Base-by-base conservation (phyloP, 23 tunicate species). In the Ascidia mentula region DNA sequence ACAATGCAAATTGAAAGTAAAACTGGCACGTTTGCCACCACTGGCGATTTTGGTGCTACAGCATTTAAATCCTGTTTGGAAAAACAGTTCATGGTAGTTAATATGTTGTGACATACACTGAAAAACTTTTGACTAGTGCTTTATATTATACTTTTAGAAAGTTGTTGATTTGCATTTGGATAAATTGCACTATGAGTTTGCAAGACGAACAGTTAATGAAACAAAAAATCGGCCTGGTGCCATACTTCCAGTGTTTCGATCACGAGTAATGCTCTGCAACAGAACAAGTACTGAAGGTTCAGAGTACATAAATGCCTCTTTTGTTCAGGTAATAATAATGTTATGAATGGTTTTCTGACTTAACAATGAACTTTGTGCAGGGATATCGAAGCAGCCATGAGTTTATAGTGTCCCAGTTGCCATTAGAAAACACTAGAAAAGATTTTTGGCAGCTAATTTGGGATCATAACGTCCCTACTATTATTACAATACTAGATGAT, bases 401-500 rank as follows among this genome's bases (percentile, higher is more conserved):
- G 59, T 92, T 82, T 75, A 84, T 92, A 26, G 46, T 92, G 0
- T 87, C 97, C 36, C 97, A 92, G 72, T 72, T 92, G 0, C 97
- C 97, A 8, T 32, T 92, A 40, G 40, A 69, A n/a, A 69, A 80
- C 45, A 92, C 97, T 9, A 60, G 75, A 35, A 83, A 79, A 42
- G 97, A 92, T 59, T 92, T 92, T 82, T 92, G 97, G 97, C 91
- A 83, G 40, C 79, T 92, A 12, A 77, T 92, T 18, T 92, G 97
- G 97, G 97, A 92, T 71, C 79, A 79, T 59, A 92, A 92, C 36
- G 83, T 92, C 61, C 69, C 89, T 18, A 59, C 73, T 0, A 73
- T 92, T n/a, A 46, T 92, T 65, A 92, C 97, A 0, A 75, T 92
- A 34, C 37, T 75, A 8, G 97, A 92, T 80, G 38, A 82, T 12